Percentiles rank a stretch among this genome's conserved stretches.
Evolutionary conservation across 64 coral and sea anemone species (phyloP).

Genomic region (Cladopsammia gracilis): DNA sequence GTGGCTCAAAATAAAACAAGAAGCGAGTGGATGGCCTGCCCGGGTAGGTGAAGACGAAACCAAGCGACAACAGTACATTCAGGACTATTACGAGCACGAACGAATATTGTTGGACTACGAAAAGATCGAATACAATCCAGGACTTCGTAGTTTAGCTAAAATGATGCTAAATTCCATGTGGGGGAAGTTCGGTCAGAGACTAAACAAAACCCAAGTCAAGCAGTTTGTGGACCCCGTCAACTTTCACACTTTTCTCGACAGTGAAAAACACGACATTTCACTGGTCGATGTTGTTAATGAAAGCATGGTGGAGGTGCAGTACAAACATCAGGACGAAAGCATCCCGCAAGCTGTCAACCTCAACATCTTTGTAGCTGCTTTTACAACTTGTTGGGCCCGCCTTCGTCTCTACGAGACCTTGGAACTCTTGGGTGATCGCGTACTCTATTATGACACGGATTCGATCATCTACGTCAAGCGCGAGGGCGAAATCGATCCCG

Average conservation of each 20-base stretch:
- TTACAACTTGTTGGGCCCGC: neutral
- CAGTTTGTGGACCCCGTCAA: neutral
- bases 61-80: neutral
- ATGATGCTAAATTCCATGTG: constrained; percentile 49
- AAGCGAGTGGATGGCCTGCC: neutral
- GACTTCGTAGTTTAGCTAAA: neutral
- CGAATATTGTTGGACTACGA: neutral
- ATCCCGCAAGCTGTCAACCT: neutral
- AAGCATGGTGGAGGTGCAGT: neutral
- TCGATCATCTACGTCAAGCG: too few relatives aligned
- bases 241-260: neutral
- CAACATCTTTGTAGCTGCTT: neutral
- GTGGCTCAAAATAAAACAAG: neutral
- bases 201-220: neutral
- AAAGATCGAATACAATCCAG: constrained; percentile 11
- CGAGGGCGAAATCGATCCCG: too few relatives aligned
- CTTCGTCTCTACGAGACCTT: neutral
- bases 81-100: neutral
- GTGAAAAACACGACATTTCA: neutral
- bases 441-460: neutral
- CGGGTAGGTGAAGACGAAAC: neutral
- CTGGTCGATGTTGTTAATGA: neutral
- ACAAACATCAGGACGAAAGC: too few relatives aligned
- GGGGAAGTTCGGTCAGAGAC: constrained; percentile 43
- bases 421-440: neutral